Base-by-base conservation (phyloP, 2,113 vertebrate species). In the Alces alces region DNA sequence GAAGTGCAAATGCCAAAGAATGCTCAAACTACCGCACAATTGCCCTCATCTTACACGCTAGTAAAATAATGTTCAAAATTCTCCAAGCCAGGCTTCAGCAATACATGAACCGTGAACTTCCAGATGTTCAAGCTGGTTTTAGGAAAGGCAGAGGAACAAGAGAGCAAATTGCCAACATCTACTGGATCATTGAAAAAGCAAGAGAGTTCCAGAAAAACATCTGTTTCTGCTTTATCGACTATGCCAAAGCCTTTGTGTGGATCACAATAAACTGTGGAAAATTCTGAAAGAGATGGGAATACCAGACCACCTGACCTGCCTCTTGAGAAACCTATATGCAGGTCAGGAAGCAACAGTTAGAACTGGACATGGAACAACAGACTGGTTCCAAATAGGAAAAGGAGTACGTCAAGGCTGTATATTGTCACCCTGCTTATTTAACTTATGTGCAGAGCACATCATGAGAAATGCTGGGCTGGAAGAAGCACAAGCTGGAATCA, bases 381-480 rank as follows among this genome's bases (percentile, higher is more conserved):
- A 19, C 33, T 64, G 33, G 61, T 66, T 66, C 61, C 61, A 66
- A 66, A 66, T n/a, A 66, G 7, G 33, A n/a, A 66, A 66, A n/a
- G 7, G 16, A 9, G 33, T 66, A 64, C 0, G 0, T 64, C 33
- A 9, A 9, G 61, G 61, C 61, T 66, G 61, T n/a, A 66, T 9
- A 66, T 66, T n/a, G 16, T n/a, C 61, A 64, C 7, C 61, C 33
- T 66, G 61, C 61, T 66, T 66, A 7, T 61, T 61, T 61, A 61
- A 61, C 60, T 33, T 61, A 0, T 16, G 33, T 33, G 28, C 60
- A 33, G 30, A 61, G 6, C 33, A 33, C 28, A 33, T 61, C 14
- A 33, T 61, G 60, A 19, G 16, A 5, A 64, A 64, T 0, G 1
- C 3, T n/a, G 61, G 16, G 2, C 2, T 19, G 61, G 7, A 19